Conservation (phyloP, 2,888 invertebrate species). For the Eupithecia tripunctaria region DNA sequence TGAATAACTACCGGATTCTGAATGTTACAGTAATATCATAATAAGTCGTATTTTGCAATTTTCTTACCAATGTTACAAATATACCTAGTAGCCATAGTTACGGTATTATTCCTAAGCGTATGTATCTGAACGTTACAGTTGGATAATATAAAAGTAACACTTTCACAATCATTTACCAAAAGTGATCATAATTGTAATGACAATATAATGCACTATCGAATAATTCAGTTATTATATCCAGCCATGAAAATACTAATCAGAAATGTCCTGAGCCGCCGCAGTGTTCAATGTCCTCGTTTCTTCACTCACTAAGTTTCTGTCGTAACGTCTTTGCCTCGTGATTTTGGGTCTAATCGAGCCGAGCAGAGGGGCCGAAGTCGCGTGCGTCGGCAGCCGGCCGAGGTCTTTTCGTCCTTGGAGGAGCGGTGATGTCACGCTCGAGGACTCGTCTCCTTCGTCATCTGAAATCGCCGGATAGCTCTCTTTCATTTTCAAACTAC, state of each 20-base stretch:
- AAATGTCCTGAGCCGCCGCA: conserved; percentile 74
- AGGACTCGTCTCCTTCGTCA: conserved; percentile 85
- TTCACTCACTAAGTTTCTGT: conserved; percentile 74
- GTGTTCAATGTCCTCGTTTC: conserved; percentile 76
- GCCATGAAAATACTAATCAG: conserved; percentile 61
- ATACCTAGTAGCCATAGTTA: conserved; percentile 5
- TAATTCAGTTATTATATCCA: not conserved
- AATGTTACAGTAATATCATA: not conserved
- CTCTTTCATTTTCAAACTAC: conserved; percentile 88
- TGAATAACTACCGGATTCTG: not conserved
- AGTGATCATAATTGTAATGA: not conserved
- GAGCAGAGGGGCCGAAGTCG: conserved; percentile 77
- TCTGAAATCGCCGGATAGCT: conserved; percentile 85
- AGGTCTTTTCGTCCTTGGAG: conserved; percentile 78
- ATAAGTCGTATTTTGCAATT: conserved; percentile 4
- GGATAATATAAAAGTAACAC: not conserved
- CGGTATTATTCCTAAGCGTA: not conserved
- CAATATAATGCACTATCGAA: not conserved
- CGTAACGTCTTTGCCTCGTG: conserved; percentile 76
- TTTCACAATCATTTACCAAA: not conserved
- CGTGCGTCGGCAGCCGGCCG: conserved; percentile 66
- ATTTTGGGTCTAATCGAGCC: conserved; percentile 78
- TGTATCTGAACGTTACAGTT: not conserved
- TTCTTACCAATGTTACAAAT: not conserved
- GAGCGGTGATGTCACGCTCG: conserved; percentile 87